phyloP scores from a whole-genome alignment of 92 coral and sea anemone genomes.

The Epizoanthus ramosus region DNA sequence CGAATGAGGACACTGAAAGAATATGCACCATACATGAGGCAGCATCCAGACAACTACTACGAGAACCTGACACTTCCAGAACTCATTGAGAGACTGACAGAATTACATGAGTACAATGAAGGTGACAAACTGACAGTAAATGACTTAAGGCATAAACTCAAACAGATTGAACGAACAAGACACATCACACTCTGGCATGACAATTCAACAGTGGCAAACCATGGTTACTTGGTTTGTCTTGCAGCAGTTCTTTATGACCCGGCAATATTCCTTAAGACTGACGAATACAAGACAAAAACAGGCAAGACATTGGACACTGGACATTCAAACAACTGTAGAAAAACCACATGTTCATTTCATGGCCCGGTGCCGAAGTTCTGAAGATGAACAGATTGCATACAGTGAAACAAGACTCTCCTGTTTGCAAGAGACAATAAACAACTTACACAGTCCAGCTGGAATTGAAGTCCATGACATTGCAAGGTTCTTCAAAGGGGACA shows the following conservation, averaged over 20 bases:
- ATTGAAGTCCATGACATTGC: constrained; percentile 19
- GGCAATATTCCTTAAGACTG: constrained; percentile 19
- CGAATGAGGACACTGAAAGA: constrained; percentile 23
- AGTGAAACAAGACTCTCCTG: constrained; percentile 41
- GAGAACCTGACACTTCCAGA: neutral
- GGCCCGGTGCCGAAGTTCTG: constrained; percentile 48
- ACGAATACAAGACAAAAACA: constrained; percentile 35
- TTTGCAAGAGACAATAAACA: too few relatives aligned
- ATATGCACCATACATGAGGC: constrained; percentile 23
- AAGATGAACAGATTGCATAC: constrained; percentile 47
- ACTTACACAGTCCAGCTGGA: constrained; percentile 1
- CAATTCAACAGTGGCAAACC: constrained; percentile 52
- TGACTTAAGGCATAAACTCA: constrained; percentile 21
- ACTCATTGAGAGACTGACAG: constrained; percentile 10
- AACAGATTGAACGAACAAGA: constrained; percentile 31
- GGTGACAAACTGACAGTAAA: neutral
- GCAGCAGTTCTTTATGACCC: constrained; percentile 29
- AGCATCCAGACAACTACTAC: constrained; percentile 15
- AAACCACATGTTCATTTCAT: constrained; percentile 53
- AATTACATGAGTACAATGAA: constrained; percentile 25
- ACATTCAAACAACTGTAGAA: constrained; percentile 42
- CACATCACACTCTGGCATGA: constrained; percentile 44
- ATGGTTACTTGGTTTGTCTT: constrained; percentile 46
- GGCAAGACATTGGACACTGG: constrained; percentile 44
- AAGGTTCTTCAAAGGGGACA: constrained; percentile 54